Conservation (phyloP, 2,797 vertebrate genomes). For the Nannoperca obscura region DNA sequence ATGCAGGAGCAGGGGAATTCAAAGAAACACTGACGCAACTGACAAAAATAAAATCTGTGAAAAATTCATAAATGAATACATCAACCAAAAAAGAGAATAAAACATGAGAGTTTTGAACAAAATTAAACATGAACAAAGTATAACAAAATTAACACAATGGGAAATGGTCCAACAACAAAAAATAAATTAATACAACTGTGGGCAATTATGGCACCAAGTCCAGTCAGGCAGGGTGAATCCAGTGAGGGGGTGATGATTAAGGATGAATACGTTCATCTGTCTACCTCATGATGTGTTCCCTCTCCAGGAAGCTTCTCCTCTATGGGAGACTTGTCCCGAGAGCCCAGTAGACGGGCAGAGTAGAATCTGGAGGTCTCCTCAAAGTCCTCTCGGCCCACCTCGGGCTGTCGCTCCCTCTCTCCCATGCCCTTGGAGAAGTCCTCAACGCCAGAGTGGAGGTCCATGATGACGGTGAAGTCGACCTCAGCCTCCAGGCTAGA, state of each 20-base stretch:
- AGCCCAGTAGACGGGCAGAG: slow-evolving; percentile 87
- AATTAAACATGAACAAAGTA: slow-evolving; percentile 5
- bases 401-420: slow-evolving; percentile 76
- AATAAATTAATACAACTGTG: slow-evolving; percentile 14
- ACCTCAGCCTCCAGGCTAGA: slow-evolving; percentile 98
- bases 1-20: not conserved
- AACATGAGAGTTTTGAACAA: not conserved
- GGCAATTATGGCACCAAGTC: slow-evolving; percentile 35
- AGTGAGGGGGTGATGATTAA: slow-evolving; percentile 38
- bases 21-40: slow-evolving; percentile 30
- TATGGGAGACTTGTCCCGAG: slow-evolving; percentile 86
- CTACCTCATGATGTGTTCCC: slow-evolving; percentile 79
- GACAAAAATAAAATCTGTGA: slow-evolving; percentile 21
- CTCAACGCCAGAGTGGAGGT: slow-evolving; percentile 92
- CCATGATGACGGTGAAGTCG: slow-evolving; percentile 96
- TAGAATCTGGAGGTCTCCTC: slow-evolving; percentile 86
- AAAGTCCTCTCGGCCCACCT: slow-evolving; percentile 91
- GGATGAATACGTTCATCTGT: slow-evolving; percentile 38
- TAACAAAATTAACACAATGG: slow-evolving; percentile 21
- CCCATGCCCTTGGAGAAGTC: slow-evolving; percentile 87
- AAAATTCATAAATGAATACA: slow-evolving; percentile 24
- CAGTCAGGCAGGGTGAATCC: slow-evolving; percentile 61
- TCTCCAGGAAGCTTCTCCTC: slow-evolving; percentile 85
- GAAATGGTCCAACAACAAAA: slow-evolving; percentile 18
- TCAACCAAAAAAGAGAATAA: slow-evolving; percentile 5